Evolutionary conservation across 2,888 invertebrate genomes (phyloP).

Genomic region (Ormia ochracea): DNA sequence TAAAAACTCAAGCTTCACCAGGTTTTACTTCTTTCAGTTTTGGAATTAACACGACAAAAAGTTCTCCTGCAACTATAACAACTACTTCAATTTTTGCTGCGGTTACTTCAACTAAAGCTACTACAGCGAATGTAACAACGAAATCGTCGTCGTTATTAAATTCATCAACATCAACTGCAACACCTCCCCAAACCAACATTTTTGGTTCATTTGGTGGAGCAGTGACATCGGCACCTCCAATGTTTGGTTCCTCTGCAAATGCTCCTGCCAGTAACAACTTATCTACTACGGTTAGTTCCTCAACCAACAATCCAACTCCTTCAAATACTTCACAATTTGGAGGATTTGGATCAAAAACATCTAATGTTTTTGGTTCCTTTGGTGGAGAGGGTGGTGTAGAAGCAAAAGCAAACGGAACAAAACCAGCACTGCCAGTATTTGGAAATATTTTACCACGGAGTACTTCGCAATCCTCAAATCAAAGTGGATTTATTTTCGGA

Average conservation of each 20-base stretch:
- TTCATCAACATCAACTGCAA: conserved; percentile 38
- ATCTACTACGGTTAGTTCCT: conserved; percentile 46
- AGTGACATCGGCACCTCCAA: conserved; percentile 33
- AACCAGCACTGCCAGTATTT: conserved; percentile 62
- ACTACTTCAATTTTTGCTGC: conserved; percentile 43
- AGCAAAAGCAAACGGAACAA: conserved; percentile 33
- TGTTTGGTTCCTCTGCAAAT: conserved; percentile 63
- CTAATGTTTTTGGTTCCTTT: conserved; percentile 61
- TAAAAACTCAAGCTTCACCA: conserved; percentile 41
- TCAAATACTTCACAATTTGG: conserved; percentile 62
- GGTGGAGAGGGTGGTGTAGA: conserved; percentile 39
- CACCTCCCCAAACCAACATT: conserved; percentile 56
- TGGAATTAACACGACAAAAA: conserved; percentile 47
- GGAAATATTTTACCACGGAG: conserved; percentile 50
- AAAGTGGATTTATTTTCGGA: conserved; percentile 55
- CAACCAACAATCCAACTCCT: conserved; percentile 51
- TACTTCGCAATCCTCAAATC: conserved; percentile 46
- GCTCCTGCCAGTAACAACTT: conserved; percentile 58
- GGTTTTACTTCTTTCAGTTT: conserved; percentile 60
- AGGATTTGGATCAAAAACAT: conserved; percentile 58
- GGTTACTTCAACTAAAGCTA: conserved; percentile 19
- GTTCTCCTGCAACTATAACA: conserved; percentile 25
- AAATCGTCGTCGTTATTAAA: conserved; percentile 46
- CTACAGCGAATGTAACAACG: conserved; percentile 27
- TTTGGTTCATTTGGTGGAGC: conserved; percentile 63